These are phyloP conservation scores for Phalloptychus januarius DNA, from an alignment of 2,797 vertebrate genomes.

Conservation along the genomic window DNA sequence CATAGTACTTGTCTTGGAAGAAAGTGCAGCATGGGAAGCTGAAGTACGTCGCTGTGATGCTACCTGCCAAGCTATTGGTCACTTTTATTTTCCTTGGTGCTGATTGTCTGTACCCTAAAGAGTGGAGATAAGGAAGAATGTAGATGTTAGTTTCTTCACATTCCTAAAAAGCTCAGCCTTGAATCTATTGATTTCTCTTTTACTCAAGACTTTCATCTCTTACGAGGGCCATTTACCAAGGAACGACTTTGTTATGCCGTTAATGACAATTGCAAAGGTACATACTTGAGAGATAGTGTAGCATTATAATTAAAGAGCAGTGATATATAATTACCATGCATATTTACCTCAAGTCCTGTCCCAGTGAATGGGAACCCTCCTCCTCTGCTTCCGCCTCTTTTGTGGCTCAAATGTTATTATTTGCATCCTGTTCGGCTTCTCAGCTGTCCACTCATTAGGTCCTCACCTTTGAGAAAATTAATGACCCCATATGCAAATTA, in stretches of 20 bases:
- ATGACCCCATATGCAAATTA: conserved; percentile 78
- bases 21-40: too few species aligned
- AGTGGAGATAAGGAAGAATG: too few species aligned
- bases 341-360: conserved; percentile 87
- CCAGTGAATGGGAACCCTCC: conserved; percentile 64
- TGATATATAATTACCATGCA: conserved; percentile 96
- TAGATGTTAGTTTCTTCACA: not conserved
- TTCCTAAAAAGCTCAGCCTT: conserved; percentile 33
- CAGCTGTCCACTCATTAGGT: conserved; percentile 95
- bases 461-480: conserved; percentile 90
- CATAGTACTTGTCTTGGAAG: too few species aligned
- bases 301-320: conserved; percentile 92
- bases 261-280: conserved; percentile 11
- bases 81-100: too few species aligned
- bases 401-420: conserved; percentile 95
- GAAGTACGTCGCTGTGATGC: too few species aligned
- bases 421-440: conserved; percentile 95
- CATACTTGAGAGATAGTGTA: conserved; percentile 18
- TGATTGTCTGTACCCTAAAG: too few species aligned
- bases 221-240: conserved; percentile 33
- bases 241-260: conserved; percentile 32
- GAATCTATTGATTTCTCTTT: conserved; percentile 58
- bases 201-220: conserved; percentile 43
- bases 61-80: too few species aligned
- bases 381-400: conserved; percentile 73